These are phyloP conservation scores for Trididemnum miniatum DNA, from an alignment of 23 tunicate genomes.

Conservation along the genomic window DNA sequence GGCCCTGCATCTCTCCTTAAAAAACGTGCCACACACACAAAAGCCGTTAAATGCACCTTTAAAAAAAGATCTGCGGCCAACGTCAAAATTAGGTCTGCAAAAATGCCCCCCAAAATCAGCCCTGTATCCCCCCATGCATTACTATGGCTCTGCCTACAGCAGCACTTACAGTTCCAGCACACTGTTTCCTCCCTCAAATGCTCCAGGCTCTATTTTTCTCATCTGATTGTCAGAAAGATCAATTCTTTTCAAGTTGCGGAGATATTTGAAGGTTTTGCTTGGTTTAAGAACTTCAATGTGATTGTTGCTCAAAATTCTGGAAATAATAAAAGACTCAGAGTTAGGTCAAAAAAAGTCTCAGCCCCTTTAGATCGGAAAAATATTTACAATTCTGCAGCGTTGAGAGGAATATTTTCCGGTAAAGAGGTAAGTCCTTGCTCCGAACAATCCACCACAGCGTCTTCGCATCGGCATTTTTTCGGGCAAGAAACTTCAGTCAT, in stretches of 20 bases:
- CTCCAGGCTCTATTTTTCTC: slow-evolving; percentile 52
- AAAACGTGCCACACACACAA: too few species aligned
- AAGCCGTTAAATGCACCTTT: too few species aligned
- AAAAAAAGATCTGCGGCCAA: too few species aligned
- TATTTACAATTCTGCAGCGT: slow-evolving; percentile 58
- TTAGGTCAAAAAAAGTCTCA: too few species aligned
- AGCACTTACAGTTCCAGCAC: slow-evolving; percentile 57
- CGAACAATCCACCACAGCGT: slow-evolving; percentile 46
- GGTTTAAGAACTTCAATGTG: slow-evolving; percentile 28
- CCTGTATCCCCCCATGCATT: too few species aligned
- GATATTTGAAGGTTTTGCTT: slow-evolving; percentile 19
- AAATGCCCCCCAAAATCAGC: too few species aligned
- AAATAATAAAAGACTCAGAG: background rate
- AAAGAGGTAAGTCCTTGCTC: slow-evolving; percentile 45
- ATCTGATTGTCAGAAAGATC: slow-evolving; percentile 62
- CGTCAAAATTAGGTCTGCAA: too few species aligned
- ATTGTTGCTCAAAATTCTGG: slow-evolving; percentile 41
- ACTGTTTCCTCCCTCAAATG: slow-evolving; percentile 49
- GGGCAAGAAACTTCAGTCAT: slow-evolving; percentile 41
- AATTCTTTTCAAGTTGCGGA: slow-evolving; percentile 40
- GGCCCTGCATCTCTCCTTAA: too few species aligned
- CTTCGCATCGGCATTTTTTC: slow-evolving; percentile 40
- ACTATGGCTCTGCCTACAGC: too few species aligned
- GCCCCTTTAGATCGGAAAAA: slow-evolving; percentile 11
- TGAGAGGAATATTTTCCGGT: slow-evolving; percentile 51